A percentile compares a stretch with the other conserved stretches of the same genome.
phyloP scores from a whole-genome alignment of 2,797 vertebrate genomes.

The Taenioides sp. region DNA sequence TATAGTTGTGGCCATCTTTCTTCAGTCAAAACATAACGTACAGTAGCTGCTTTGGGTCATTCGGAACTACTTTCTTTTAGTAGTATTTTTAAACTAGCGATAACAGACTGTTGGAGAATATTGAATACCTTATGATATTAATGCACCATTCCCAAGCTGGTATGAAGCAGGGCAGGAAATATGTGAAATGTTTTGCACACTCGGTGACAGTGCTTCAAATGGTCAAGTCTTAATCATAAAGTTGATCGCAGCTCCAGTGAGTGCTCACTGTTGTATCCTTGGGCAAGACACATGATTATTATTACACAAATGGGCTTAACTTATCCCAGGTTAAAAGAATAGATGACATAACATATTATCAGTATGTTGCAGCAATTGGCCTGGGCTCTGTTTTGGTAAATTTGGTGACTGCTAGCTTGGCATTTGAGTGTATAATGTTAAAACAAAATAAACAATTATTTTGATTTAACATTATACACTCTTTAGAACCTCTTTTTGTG shows the following conservation, averaged over 20 bases:
- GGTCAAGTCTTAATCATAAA: not conserved
- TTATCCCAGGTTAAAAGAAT: not conserved
- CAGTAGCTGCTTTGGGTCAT: not conserved
- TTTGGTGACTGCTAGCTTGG: too few species aligned
- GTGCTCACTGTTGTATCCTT: not conserved
- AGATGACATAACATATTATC: not conserved
- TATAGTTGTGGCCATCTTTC: not conserved
- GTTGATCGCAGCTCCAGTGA: not conserved
- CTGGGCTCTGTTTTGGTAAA: too few species aligned
- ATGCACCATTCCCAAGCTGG: not conserved
- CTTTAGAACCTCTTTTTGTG: too few species aligned
- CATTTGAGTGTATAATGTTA: too few species aligned
- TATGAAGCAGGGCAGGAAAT: too few species aligned
- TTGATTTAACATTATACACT: too few species aligned
- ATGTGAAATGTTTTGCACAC: too few species aligned
- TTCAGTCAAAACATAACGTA: not conserved
- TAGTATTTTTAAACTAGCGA: not conserved
- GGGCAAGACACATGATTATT: not conserved
- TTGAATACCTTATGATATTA: not conserved
- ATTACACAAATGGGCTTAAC: not conserved
- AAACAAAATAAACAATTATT: too few species aligned
- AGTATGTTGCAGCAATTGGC: too few species aligned
- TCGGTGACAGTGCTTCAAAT: too few species aligned
- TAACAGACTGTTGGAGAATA: not conserved
- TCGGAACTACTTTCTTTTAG: not conserved